Conservation (phyloP, 2,888 invertebrate species). For the Heterodera filipjevi region DNA sequence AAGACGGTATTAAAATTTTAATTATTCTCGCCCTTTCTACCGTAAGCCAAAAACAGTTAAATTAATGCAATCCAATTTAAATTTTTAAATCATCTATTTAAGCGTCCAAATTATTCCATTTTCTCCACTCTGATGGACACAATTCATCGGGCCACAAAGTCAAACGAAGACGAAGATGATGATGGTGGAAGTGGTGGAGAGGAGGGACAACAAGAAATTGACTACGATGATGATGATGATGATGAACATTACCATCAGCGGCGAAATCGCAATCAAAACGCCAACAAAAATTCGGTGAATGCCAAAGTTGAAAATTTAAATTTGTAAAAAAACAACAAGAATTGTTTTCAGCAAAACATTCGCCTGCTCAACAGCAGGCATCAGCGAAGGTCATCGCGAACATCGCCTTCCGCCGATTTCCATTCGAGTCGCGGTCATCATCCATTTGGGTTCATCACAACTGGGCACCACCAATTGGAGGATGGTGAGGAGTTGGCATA, state of each 20-base stretch:
- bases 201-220: neutral
- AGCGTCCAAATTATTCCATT: slow-evolving; percentile 51
- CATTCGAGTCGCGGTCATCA: neutral
- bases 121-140: slow-evolving; percentile 64
- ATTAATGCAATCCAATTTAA: too few species aligned
- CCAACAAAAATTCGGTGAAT: neutral
- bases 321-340: neutral
- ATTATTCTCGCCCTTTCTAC: too few species aligned
- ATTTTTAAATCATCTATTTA: slow-evolving; percentile 34
- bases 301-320: neutral
- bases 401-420: neutral
- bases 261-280: neutral
- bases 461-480: too few species aligned
- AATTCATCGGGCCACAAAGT: slow-evolving; percentile 63
- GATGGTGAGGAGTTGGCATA: too few species aligned
- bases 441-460: too few species aligned
- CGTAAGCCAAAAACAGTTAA: neutral
- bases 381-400: slow-evolving; percentile 49
- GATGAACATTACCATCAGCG: neutral
- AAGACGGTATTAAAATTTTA: too few species aligned
- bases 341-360: slow-evolving; percentile 51
- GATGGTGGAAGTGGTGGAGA: slow-evolving; percentile 28
- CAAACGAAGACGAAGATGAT: slow-evolving; percentile 49
- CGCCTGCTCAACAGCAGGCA: slow-evolving; percentile 61
- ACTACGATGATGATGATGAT: slow-evolving; percentile 6